phyloP scores from a whole-genome alignment of 2,113 vertebrate genomes.

The Prinia subflava region DNA sequence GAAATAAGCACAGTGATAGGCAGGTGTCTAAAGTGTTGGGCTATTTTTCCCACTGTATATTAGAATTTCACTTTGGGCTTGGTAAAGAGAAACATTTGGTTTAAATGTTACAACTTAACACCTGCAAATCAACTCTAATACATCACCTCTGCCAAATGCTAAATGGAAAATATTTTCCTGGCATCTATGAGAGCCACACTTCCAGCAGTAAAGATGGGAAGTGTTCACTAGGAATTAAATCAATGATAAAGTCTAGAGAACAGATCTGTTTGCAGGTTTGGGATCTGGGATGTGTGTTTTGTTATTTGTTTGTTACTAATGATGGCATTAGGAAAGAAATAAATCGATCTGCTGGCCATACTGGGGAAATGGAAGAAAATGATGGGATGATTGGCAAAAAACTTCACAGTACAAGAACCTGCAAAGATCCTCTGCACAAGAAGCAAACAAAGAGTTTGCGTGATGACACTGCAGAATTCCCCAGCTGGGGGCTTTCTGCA shows the following conservation, averaged over 20 bases:
- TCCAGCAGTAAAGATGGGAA: constrained; percentile 21
- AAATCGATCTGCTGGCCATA: constrained; percentile 46
- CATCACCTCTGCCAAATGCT: not conserved
- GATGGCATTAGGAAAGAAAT: constrained; percentile 14
- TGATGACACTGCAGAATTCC: not conserved
- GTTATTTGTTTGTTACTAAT: constrained; percentile 34
- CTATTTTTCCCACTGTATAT: not conserved
- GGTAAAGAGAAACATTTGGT: not conserved
- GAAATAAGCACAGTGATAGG: not conserved
- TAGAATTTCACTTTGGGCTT: not conserved
- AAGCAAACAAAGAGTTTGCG: not conserved
- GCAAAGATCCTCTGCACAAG: not conserved
- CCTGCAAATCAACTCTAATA: constrained; percentile 5
- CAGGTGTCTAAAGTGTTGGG: not conserved
- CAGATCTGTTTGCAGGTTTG: constrained; percentile 55
- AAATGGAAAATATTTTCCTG: not conserved
- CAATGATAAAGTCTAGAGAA: not conserved
- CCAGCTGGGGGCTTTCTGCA: not conserved
- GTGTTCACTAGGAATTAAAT: constrained; percentile 60
- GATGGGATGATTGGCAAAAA: constrained; percentile 54
- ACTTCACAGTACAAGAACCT: not conserved
- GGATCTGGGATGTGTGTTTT: constrained; percentile 2
- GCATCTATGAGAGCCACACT: not conserved
- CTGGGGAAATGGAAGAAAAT: constrained; percentile 41
- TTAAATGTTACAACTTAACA: not conserved